A percentile compares a stretch with the other conserved stretches of the same genome.
Conservation (phyloP, 2,797 vertebrate genomes). For the Betta splendens region DNA sequence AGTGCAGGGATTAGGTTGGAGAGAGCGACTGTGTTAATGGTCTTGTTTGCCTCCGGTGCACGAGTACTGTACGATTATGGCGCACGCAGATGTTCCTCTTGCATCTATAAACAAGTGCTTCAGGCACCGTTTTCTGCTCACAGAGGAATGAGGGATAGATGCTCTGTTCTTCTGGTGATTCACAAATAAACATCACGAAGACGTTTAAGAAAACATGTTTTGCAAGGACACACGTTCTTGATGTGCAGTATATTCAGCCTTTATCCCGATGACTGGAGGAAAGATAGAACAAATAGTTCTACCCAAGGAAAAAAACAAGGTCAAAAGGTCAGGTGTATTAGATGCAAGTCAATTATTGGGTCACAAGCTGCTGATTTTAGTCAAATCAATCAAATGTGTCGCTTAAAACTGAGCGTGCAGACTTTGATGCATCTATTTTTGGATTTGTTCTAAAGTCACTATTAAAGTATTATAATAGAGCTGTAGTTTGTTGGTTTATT, state of each 20-base stretch:
- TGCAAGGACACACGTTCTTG: neutral
- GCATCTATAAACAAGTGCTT: slow-evolving; percentile 60
- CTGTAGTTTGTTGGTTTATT: too few species aligned
- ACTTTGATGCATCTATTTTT: neutral
- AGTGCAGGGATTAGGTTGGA: slow-evolving; percentile 45
- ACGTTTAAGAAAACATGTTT: slow-evolving; percentile 10
- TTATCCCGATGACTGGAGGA: neutral
- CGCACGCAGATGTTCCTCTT: slow-evolving; percentile 52
- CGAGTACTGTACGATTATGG: slow-evolving; percentile 33
- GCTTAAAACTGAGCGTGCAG: too few species aligned
- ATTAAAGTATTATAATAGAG: too few species aligned
- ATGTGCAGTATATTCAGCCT: too few species aligned
- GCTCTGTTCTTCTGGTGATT: slow-evolving; percentile 17
- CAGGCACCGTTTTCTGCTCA: slow-evolving; percentile 29
- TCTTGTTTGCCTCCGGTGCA: slow-evolving; percentile 46
- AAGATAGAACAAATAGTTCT: slow-evolving; percentile 5
- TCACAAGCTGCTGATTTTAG: neutral
- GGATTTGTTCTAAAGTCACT: neutral
- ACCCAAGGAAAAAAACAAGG: too few species aligned
- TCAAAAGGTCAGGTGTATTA: neutral
- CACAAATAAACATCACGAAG: neutral
- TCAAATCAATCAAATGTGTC: neutral
- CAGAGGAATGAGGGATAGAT: slow-evolving; percentile 12
- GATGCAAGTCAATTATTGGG: neutral
- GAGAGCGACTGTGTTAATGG: slow-evolving; percentile 57